Evolutionary conservation across 2,797 vertebrate genomes (phyloP).

Genomic region (Thaleichthys pacificus): DNA sequence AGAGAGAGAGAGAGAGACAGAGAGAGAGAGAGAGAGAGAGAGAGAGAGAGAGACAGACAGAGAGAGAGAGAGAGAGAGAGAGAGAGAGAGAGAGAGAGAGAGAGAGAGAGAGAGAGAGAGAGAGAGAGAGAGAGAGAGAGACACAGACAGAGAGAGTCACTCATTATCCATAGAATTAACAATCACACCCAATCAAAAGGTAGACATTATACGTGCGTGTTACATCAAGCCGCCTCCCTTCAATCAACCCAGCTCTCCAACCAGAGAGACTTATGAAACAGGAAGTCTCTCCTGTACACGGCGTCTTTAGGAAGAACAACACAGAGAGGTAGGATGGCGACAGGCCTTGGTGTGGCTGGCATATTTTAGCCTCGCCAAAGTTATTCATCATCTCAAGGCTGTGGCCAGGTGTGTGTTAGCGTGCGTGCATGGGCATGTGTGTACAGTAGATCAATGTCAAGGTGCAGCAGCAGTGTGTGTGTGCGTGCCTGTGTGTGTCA

Average conservation of each 20-base stretch:
- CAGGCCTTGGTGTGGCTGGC: too few species aligned
- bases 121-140: too few species aligned
- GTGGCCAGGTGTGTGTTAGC: background rate
- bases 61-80: background rate
- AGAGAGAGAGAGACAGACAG: background rate
- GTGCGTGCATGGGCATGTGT: background rate
- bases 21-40: background rate
- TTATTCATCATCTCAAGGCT: conserved; percentile 2
- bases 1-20: background rate
- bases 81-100: background rate
- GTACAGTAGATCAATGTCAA: background rate
- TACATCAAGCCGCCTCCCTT: too few species aligned
- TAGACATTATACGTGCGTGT: too few species aligned
- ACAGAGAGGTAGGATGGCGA: background rate
- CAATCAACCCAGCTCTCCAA: too few species aligned
- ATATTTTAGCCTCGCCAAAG: background rate
- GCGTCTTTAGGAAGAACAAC: too few species aligned
- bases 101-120: background rate
- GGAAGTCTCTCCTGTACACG: too few species aligned
- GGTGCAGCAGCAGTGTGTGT: background rate
- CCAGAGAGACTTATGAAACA: too few species aligned
- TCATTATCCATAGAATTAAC: background rate
- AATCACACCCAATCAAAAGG: background rate
- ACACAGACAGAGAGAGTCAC: background rate
- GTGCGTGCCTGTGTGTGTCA: background rate